phyloP scores from a whole-genome alignment of 2,113 vertebrate species.

The Pipa parva region DNA sequence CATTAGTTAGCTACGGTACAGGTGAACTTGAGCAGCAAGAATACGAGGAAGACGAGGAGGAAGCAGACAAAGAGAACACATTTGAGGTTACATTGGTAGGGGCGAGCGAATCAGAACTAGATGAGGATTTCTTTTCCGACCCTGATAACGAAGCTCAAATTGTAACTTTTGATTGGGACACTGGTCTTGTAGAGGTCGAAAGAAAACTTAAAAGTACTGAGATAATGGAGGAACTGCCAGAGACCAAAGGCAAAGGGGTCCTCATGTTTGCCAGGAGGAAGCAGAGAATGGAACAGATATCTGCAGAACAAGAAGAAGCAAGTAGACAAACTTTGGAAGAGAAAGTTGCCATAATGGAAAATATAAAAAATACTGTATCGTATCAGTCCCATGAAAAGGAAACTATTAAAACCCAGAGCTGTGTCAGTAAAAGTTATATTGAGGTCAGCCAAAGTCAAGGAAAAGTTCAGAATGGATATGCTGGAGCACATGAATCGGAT shows the following conservation, averaged over 20 bases:
- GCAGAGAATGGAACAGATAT: conserved; percentile 88
- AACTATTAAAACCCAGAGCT: conserved; percentile 46
- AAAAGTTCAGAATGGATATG: conserved; percentile 68
- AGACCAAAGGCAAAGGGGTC: conserved; percentile 89
- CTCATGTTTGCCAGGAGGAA: conserved; percentile 90
- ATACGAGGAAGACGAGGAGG: conserved; percentile 66
- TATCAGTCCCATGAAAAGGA: conserved; percentile 57
- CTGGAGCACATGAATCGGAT: conserved; percentile 46
- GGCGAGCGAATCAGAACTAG: conserved; percentile 73
- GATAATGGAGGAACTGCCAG: conserved; percentile 83
- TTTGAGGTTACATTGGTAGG: conserved; percentile 66
- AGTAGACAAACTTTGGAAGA: conserved; percentile 63
- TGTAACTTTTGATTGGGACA: conserved; percentile 82
- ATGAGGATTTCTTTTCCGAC: conserved; percentile 76
- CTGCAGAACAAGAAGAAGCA: conserved; percentile 85
- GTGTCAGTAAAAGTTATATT: conserved; percentile 66
- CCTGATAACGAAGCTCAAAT: conserved; percentile 60
- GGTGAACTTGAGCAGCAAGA: conserved; percentile 77
- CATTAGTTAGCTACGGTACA: conserved; percentile 95
- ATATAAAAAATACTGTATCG: conserved; percentile 57
- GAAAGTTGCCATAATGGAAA: conserved; percentile 51
- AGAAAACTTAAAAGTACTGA: conserved; percentile 66
- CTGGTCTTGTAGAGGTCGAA: conserved; percentile 79
- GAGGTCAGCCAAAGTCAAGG: conserved; percentile 65
- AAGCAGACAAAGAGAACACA: conserved; percentile 69